A percentile compares a stretch with the other conserved stretches of the same genome.
These are phyloP conservation scores for Endotricha flammealis DNA, from an alignment of 2,888 invertebrate species.

Conservation along the genomic window DNA sequence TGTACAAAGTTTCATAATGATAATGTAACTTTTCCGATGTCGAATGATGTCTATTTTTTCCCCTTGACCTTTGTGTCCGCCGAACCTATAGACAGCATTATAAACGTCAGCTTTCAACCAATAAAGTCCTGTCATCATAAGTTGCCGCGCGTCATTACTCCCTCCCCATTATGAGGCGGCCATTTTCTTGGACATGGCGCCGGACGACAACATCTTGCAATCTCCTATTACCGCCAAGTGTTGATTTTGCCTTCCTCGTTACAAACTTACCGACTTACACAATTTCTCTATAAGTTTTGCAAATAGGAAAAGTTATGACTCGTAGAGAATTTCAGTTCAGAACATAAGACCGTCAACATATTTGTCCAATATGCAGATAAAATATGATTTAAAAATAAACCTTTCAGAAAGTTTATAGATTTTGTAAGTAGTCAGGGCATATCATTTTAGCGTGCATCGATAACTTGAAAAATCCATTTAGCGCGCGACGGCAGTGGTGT, in stretches of 20 bases:
- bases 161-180: constrained; percentile 69
- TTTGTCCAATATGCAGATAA: constrained; percentile 5
- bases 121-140: constrained; percentile 33
- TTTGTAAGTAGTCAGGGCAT: constrained; percentile 11
- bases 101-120: constrained; percentile 15
- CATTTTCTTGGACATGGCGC: constrained; percentile 49
- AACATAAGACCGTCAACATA: constrained; percentile 1
- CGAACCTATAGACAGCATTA: no score
- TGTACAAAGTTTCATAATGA: no score
- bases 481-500: constrained; percentile 40
- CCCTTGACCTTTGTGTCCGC: no score
- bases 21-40: no score
- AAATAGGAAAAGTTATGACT: constrained; percentile 11
- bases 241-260: constrained; percentile 43
- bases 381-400: constrained; percentile 3
- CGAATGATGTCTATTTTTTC: no score
- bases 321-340: constrained; percentile 3
- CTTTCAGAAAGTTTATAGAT: constrained; percentile 3
- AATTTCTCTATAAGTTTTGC: constrained; percentile 18
- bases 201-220: constrained; percentile 66
- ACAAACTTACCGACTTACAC: constrained; percentile 29
- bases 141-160: constrained; percentile 62
- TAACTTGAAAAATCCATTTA: constrained; percentile 68
- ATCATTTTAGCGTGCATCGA: constrained; percentile 20
- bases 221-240: constrained; percentile 70